Evolutionary conservation across 2,797 vertebrate species (phyloP).

Genomic region (Phataginus tetradactyla): DNA sequence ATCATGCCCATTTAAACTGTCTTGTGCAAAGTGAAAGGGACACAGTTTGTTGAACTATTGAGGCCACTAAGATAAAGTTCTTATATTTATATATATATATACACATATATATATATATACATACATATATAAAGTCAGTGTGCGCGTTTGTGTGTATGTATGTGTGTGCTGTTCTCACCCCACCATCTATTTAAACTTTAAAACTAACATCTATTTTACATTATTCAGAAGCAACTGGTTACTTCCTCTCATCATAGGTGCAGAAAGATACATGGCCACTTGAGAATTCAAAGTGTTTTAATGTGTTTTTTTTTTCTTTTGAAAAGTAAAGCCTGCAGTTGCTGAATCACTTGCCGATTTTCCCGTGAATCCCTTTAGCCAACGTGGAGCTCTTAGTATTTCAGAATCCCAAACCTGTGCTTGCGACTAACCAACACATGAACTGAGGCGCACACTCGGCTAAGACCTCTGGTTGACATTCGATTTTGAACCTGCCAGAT

Average conservation of each 20-base stretch:
- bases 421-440: constrained; percentile 87
- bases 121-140: constrained; percentile 51
- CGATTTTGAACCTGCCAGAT: constrained; percentile 91
- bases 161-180: constrained; percentile 83
- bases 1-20: constrained; percentile 56
- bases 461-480: constrained; percentile 91
- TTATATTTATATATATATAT: background rate
- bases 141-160: constrained; percentile 58
- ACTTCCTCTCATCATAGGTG: constrained; percentile 80
- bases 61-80: constrained; percentile 81
- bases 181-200: constrained; percentile 79
- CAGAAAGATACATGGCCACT: constrained; percentile 76
- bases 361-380: constrained; percentile 86
- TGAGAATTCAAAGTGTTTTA: constrained; percentile 80
- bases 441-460: constrained; percentile 88
- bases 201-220: constrained; percentile 79
- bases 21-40: constrained; percentile 81
- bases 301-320: constrained; percentile 73
- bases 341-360: constrained; percentile 83
- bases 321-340: constrained; percentile 77
- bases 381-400: constrained; percentile 84
- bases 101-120: constrained; percentile 58
- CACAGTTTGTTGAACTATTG: constrained; percentile 78
- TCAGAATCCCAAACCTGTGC: constrained; percentile 86
- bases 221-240: constrained; percentile 79